Evolutionary conservation across 2,113 vertebrate genomes (phyloP).

Genomic region (Elaphurus davidianus): DNA sequence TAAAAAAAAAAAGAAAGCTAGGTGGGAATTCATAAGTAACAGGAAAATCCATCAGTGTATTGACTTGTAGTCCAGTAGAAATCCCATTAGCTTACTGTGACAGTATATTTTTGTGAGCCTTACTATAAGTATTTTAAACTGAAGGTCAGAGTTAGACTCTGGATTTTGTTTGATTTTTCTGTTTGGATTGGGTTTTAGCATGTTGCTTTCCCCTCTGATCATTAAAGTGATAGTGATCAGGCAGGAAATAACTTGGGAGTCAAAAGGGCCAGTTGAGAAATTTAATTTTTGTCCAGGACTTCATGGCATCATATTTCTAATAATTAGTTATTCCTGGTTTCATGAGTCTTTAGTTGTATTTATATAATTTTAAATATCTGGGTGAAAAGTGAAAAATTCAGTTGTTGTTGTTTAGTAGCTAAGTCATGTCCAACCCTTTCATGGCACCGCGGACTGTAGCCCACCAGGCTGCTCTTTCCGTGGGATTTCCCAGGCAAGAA

Average conservation of each 20-base stretch:
- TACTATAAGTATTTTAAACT: neutral
- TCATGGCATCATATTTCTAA: neutral
- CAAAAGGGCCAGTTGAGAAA: neutral
- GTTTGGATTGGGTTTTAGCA: neutral
- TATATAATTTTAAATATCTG: neutral
- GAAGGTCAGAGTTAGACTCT: neutral
- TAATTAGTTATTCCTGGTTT: neutral
- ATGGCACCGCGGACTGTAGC: accelerated
- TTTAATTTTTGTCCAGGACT: neutral
- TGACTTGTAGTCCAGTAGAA: neutral
- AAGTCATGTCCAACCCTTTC: neutral
- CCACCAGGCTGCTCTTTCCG: neutral
- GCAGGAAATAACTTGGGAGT: neutral
- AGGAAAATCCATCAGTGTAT: neutral
- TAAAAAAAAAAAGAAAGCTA: neutral
- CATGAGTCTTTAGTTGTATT: neutral
- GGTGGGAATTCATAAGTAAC: neutral
- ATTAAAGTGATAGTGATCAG: neutral
- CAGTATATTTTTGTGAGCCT: neutral
- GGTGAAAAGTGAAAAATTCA: neutral
- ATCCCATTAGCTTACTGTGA: neutral
- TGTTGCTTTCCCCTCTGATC: neutral
- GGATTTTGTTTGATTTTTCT: neutral
- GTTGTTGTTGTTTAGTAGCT: neutral
- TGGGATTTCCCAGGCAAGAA: neutral